A percentile compares a stretch with the other conserved stretches of the same genome.
Conservation (phyloP, 2,797 vertebrate genomes). For the Coregonus ussuriensis region DNA sequence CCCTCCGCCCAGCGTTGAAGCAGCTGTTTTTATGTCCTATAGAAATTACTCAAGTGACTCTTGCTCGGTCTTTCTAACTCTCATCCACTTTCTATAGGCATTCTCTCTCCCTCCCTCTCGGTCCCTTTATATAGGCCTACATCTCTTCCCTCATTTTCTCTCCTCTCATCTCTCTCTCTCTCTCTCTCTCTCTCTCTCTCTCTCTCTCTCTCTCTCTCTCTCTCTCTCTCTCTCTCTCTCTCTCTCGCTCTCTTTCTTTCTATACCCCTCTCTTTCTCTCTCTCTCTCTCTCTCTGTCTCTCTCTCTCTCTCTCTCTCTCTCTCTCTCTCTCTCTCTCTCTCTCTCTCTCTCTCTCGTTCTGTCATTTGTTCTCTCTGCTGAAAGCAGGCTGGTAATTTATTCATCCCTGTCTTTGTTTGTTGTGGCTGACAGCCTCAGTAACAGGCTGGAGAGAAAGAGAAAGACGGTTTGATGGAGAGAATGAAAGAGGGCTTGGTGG, state of each 20-base stretch:
- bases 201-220: too few relatives aligned
- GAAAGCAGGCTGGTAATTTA: slow-evolving; percentile 67
- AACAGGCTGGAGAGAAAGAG: slow-evolving; percentile 61
- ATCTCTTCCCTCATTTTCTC: slow-evolving; percentile 32
- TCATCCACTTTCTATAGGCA: not conserved
- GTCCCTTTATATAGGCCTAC: slow-evolving; percentile 19
- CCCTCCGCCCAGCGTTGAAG: not conserved
- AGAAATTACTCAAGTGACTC: not conserved
- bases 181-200: too few relatives aligned
- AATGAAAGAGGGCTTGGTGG: not conserved
- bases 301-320: too few relatives aligned
- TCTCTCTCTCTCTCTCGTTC: too few relatives aligned
- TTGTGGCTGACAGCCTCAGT: slow-evolving; percentile 64
- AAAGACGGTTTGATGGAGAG: too few relatives aligned
- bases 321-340: too few relatives aligned
- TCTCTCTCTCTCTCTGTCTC: too few relatives aligned
- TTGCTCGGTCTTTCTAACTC: not conserved
- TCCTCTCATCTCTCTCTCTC: too few relatives aligned
- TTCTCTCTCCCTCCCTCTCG: not conserved
- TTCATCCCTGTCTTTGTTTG: slow-evolving; percentile 71
- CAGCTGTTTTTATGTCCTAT: slow-evolving; percentile 1
- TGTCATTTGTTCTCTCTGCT: not conserved
- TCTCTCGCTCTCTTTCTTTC: too few relatives aligned
- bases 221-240: too few relatives aligned
- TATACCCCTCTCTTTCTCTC: too few relatives aligned